Base-by-base conservation (phyloP, 2,888 invertebrate genomes). In the Erebia aethiops region DNA sequence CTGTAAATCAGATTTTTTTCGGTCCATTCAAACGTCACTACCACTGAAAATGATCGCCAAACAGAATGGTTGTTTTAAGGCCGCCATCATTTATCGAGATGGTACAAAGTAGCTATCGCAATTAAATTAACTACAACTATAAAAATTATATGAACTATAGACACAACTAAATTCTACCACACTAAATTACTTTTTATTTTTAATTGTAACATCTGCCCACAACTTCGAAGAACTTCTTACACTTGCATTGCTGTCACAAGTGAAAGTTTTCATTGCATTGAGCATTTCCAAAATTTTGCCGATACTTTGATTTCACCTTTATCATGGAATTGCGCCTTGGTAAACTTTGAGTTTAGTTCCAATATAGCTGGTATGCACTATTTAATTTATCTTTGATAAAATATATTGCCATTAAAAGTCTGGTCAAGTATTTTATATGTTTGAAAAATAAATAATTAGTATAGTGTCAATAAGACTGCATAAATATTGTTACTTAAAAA, bases 251-350 rank as follows among this genome's bases (percentile, higher is more conserved):
- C 7, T 54, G 9, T 54, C 18, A 52, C 8, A 9, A 16, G 52
- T 16, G 9, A 16, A 16, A 54, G 16, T 8, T 16, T 54, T 54
- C 10, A 18, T 54, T 60, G 41, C 18, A 70, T 63, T 35, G 35
- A 71, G 70, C 16, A 67, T 13, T 69, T 57, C 43, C 11, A 58
- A 58, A 14, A 61, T 18, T 46, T 16, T 43, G 14, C n/a, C 2
- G 9, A n/a, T 26, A 14, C 11, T 16, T 43, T 43, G 43, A 26
- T 58, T 14, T 58, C 10, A 61, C n/a, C 2, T 60, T 8, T 41
- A 41, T 1, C n/a, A 61, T 43, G 1, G 2, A 43, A 11, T 43
- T 43, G 18, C 7, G 52, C 16, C 52, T 16, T 52, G 0, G 35
- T 35, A 35, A 35, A 35, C 35, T 16, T 0, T 13, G 18, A 56